phyloP scores from a whole-genome alignment of 2,113 vertebrate species.

The Falcunculus frontatus region DNA sequence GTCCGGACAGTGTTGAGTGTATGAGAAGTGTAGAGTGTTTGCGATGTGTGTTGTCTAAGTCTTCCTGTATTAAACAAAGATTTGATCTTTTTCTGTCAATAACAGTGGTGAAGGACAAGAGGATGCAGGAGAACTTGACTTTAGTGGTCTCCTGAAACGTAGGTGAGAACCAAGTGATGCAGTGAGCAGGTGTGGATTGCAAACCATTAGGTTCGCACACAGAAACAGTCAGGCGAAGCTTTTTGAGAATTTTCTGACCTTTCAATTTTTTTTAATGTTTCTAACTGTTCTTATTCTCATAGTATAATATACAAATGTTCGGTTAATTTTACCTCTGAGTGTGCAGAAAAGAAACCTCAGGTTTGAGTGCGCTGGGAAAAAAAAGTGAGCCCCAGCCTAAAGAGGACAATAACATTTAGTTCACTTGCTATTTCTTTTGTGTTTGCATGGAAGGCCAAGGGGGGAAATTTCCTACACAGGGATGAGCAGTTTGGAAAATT shows the following conservation, averaged over 20 bases:
- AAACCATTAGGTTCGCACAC: conserved; percentile 48
- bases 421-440: conserved; percentile 21
- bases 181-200: conserved; percentile 67
- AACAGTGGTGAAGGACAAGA: conserved; percentile 98
- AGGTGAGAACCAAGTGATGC: conserved; percentile 88
- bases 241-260: background rate
- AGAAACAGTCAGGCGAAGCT: conserved; percentile 63
- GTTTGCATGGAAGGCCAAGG: conserved; percentile 18
- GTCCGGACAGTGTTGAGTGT: conserved; percentile 53
- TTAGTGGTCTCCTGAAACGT: conserved; percentile 99
- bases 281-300: conserved; percentile 12
- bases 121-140: conserved; percentile 99
- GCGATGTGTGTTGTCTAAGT: conserved; percentile 58
- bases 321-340: background rate
- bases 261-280: background rate
- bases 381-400: background rate
- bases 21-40: conserved; percentile 48
- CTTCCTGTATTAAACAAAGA: conserved; percentile 75
- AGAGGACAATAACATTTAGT: background rate
- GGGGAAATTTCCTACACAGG: background rate
- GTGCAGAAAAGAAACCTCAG: background rate
- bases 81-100: conserved; percentile 91
- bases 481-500: conserved; percentile 69
- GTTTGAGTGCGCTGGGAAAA: background rate
- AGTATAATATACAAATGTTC: background rate